Evolutionary conservation across 2,888 invertebrate genomes (phyloP).

Genomic region (Balanococcus diminutus): DNA sequence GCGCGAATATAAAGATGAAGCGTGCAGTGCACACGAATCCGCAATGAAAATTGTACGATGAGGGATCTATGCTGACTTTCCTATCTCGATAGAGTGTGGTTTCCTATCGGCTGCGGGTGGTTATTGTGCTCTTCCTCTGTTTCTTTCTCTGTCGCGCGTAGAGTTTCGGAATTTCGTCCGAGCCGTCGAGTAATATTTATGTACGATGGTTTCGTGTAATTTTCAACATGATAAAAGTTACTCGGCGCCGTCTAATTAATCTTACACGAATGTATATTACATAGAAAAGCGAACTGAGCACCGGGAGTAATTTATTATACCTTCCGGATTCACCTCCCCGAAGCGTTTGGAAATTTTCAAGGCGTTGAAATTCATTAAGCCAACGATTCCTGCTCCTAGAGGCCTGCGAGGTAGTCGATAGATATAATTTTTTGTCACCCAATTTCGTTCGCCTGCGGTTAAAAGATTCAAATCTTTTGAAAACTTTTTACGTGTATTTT

Average conservation of each 20-base stretch:
- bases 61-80: neutral
- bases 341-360: neutral
- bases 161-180: neutral
- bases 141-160: neutral
- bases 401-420: neutral
- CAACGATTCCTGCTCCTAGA: no score
- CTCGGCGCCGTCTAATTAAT: neutral
- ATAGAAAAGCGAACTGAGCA: neutral
- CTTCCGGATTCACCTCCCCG: neutral
- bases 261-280: neutral
- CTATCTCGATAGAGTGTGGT: neutral
- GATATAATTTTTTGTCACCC: neutral
- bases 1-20: neutral
- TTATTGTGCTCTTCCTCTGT: neutral
- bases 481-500: neutral
- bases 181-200: neutral
- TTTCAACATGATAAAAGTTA: conserved; percentile 2
- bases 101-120: neutral
- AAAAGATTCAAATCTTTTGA: neutral
- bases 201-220: neutral
- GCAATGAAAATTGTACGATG: neutral
- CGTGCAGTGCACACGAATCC: neutral
- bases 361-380: neutral
- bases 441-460: no score
- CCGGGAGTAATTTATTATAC: neutral